Conservation (phyloP, 1,140 invertebrate genomes). For the Rhopalosiphum padi region DNA sequence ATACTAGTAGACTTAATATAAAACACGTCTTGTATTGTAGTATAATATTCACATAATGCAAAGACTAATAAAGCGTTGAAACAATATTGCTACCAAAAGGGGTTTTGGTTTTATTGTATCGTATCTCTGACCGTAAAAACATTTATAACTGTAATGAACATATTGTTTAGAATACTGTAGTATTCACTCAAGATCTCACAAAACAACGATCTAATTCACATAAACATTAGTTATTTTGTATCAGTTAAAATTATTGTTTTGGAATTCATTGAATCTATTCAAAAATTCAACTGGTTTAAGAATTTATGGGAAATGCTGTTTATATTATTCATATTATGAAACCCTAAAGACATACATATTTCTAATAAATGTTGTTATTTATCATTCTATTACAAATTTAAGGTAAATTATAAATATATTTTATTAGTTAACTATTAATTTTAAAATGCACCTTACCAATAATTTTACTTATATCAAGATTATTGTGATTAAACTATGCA, state of each 20-base stretch:
- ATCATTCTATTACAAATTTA: not conserved
- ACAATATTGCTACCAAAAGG: not conserved
- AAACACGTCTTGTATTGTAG: constrained; percentile 8
- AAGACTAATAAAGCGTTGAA: not conserved
- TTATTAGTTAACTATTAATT: not conserved
- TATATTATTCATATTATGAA: not conserved
- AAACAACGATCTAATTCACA: not conserved
- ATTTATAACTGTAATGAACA: constrained; percentile 8
- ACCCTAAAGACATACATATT: not conserved
- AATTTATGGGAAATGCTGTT: not conserved
- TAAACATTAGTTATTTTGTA: not conserved
- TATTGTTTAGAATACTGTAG: not conserved
- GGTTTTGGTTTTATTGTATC: constrained; percentile 1
- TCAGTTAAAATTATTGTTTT: not conserved
- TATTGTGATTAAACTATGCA: not conserved
- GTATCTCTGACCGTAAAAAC: not conserved
- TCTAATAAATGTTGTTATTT: not conserved
- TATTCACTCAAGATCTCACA: not conserved
- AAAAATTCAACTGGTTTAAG: not conserved
- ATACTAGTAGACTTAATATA: not conserved
- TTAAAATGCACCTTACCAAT: not conserved
- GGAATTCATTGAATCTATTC: not conserved
- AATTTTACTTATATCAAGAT: not conserved
- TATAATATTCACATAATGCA: not conserved
- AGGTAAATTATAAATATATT: not conserved